Evolutionary conservation across 2,888 invertebrate species (phyloP).

Genomic region (Gandaritis pyraliata): DNA sequence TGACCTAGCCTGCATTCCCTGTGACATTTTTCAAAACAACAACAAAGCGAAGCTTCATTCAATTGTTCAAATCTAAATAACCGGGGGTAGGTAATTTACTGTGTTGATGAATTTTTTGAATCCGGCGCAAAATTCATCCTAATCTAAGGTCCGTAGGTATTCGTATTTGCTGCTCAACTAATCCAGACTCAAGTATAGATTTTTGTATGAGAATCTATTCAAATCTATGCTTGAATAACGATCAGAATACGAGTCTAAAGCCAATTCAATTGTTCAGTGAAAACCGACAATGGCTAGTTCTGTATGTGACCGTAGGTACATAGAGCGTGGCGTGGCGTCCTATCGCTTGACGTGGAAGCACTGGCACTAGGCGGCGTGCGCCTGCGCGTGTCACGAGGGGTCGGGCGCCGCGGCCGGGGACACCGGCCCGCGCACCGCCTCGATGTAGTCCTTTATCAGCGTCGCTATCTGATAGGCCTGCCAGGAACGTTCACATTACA

Average conservation of each 20-base stretch:
- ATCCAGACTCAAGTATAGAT: no score
- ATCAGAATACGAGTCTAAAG: no score
- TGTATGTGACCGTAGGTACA: not conserved
- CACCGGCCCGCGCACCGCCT: constrained; percentile 81
- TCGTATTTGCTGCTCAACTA: no score
- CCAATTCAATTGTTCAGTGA: not conserved
- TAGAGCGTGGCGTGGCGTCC: not conserved
- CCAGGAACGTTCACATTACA: not conserved
- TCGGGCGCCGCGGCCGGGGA: constrained; percentile 55
- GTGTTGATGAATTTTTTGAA: no score
- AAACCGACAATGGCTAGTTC: not conserved
- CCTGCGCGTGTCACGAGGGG: constrained; percentile 77
- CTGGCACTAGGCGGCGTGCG: constrained; percentile 81
- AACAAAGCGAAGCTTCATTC: no score
- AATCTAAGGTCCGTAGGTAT: no score
- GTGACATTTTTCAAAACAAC: no score
- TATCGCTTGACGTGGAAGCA: constrained; percentile 81
- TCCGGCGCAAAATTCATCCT: not conserved
- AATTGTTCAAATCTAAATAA: no score
- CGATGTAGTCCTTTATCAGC: constrained; percentile 93
- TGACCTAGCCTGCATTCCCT: no score
- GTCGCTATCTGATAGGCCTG: constrained; percentile 97
- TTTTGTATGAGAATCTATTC: no score
- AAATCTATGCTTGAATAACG: no score
- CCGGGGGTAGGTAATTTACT: no score